Evolutionary conservation across 2,797 vertebrate species (phyloP).

Genomic region (Lacerta bilineata): DNA sequence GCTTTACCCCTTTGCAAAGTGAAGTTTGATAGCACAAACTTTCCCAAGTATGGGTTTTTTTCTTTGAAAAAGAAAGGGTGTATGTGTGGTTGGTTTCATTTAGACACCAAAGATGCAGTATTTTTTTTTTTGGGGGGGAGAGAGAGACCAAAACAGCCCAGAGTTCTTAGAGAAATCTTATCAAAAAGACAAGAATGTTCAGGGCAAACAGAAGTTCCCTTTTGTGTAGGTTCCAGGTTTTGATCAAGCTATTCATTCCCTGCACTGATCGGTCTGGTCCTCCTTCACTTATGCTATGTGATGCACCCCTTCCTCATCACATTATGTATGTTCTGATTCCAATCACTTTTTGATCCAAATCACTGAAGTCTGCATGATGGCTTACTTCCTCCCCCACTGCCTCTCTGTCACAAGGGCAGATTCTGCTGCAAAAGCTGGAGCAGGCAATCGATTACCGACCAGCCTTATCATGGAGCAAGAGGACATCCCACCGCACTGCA

Average conservation of each 20-base stretch:
- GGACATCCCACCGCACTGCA: neutral
- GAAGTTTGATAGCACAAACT: neutral
- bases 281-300: too few relatives aligned
- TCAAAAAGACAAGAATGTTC: neutral
- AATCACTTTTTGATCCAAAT: neutral
- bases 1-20: neutral
- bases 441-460: neutral
- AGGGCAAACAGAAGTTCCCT: neutral
- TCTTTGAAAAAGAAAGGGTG: neutral
- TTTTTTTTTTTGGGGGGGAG: too few relatives aligned
- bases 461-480: neutral
- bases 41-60: neutral
- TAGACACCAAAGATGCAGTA: neutral
- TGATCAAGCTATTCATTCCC: neutral
- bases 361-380: neutral
- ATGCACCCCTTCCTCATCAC: neutral
- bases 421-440: neutral
- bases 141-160: neutral
- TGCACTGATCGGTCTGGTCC: neutral
- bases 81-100: neutral
- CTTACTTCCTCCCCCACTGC: neutral
- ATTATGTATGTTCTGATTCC: neutral
- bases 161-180: neutral
- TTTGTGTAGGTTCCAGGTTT: neutral
- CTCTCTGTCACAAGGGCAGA: neutral